These are phyloP conservation scores for Alviniconcha marisindica DNA, from an alignment of 1,140 invertebrate genomes.

Conservation along the genomic window DNA sequence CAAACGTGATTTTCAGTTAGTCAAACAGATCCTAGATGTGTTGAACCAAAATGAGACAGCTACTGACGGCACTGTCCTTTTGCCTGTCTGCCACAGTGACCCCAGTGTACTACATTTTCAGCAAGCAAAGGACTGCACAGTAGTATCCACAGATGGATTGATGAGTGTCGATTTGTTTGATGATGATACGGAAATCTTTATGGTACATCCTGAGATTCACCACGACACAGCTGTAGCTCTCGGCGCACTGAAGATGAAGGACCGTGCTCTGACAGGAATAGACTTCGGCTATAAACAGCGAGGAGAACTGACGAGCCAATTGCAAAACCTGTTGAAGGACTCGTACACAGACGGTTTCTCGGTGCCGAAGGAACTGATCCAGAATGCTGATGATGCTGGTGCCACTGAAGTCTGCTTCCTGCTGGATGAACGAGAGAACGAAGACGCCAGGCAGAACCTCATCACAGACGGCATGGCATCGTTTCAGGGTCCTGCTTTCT, in stretches of 20 bases:
- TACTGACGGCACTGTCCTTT: constrained; percentile 26
- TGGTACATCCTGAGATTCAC: constrained; percentile 59
- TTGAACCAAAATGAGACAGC: constrained; percentile 10
- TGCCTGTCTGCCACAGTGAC: constrained; percentile 41
- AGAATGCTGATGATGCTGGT: constrained; percentile 76
- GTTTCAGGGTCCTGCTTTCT: constrained; percentile 59
- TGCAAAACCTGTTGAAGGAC: constrained; percentile 54
- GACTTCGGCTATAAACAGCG: constrained; percentile 58
- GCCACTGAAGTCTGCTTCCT: constrained; percentile 68
- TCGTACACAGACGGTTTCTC: constrained; percentile 63
- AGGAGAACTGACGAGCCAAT: constrained; percentile 60
- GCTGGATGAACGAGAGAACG: constrained; percentile 64
- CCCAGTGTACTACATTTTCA: constrained; percentile 40
- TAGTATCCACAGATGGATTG: background rate
- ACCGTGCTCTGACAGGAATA: constrained; percentile 43
- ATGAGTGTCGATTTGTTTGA: background rate
- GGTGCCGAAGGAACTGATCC: constrained; percentile 67
- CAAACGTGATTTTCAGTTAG: constrained; percentile 19
- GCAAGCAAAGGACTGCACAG: constrained; percentile 53
- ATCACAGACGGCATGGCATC: constrained; percentile 61
- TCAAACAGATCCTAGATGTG: constrained; percentile 30
- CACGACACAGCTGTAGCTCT: constrained; percentile 53
- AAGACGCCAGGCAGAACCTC: constrained; percentile 49
- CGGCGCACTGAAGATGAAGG: constrained; percentile 59
- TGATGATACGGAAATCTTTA: constrained; percentile 29